Evolutionary conservation across 2,888 invertebrate genomes (phyloP), one percentile per base, ranked within the genome.

Genomic region (Ophioninae sp.): DNA sequence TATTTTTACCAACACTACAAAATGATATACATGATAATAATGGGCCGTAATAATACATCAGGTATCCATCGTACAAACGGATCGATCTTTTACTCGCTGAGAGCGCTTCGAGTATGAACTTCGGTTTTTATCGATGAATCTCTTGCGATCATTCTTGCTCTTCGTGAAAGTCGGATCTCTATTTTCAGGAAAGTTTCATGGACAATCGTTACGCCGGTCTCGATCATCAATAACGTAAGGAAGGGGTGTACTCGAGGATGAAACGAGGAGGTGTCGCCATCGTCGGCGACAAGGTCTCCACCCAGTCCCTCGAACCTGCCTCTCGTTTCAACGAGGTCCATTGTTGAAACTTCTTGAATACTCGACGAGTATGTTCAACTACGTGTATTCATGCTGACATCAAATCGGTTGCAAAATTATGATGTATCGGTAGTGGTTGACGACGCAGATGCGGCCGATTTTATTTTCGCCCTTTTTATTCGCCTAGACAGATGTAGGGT

Each of bases 281-380:
- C 20, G 63, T 23, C 22, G 22, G 37, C 39, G 22, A 39, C 64
- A 58, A 79, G 71, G 84, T 78, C 89, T 90, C 89, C 90, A 88
- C 90, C 90, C 90, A 89, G 87, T 88, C 88, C 87, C 86, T 87
- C 90, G 86, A 51, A 51, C 51, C 88, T 59, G 20, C 83, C 85
- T 41, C 51, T n/a, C 64, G 76, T 68, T 68, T 87, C 89, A 88
- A 90, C 89, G 86, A 74, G 89, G 88, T 86, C 88, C 86, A 89
- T 90, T 89, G 89, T 89, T 83, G 87, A 83, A 68, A 13, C 85
- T 51, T 88, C 87, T 90, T 90, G 90, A 91, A 91, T 90, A 90
- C 88, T 83, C 81, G 88, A 88, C 13, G 79, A 69, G 81, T 74
- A 59, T 59, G 39, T 64, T 41, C 20, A 61, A 23, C 39, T 59